Percentiles rank a stretch among this genome's conserved stretches.
These are phyloP conservation scores for Brachionus angularis DNA, from an alignment of 1,140 invertebrate species.

Conservation along the genomic window DNA sequence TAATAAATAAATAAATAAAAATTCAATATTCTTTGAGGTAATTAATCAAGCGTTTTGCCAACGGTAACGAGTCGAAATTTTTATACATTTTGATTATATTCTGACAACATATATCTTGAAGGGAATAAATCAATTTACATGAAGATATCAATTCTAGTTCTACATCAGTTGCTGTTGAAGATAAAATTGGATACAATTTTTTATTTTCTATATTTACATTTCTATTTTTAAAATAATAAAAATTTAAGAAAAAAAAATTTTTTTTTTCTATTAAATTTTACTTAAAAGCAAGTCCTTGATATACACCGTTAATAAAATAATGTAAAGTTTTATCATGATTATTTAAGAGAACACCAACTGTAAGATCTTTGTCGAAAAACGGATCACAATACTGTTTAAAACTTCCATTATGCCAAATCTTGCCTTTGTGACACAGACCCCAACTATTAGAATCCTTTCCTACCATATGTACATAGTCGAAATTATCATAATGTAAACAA, in stretches of 20 bases:
- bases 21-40: no score
- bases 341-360: conserved; percentile 67
- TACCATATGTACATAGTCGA: conserved; percentile 64
- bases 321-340: conserved; percentile 65
- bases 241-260: no score
- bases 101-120: conserved; percentile 1
- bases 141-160: conserved; percentile 51
- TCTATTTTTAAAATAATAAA: no score
- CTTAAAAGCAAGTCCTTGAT: conserved; percentile 64
- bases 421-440: conserved; percentile 71
- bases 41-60: no score
- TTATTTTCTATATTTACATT: conserved; percentile 51
- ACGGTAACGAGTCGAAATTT: no score
- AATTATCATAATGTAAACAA: conserved; percentile 65
- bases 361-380: conserved; percentile 67
- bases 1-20: no score
- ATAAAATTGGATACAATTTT: conserved; percentile 67
- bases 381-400: conserved; percentile 64
- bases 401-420: conserved; percentile 67
- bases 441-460: conserved; percentile 69
- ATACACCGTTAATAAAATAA: conserved; percentile 68
- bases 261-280: no score
- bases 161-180: conserved; percentile 71
- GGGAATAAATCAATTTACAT: conserved; percentile 9
- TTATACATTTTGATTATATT: conserved; percentile 5